Percentiles rank a stretch among this genome's conserved stretches.
Evolutionary conservation across 2,888 invertebrate species (phyloP).

Genomic region (Coecobrya sp.): DNA sequence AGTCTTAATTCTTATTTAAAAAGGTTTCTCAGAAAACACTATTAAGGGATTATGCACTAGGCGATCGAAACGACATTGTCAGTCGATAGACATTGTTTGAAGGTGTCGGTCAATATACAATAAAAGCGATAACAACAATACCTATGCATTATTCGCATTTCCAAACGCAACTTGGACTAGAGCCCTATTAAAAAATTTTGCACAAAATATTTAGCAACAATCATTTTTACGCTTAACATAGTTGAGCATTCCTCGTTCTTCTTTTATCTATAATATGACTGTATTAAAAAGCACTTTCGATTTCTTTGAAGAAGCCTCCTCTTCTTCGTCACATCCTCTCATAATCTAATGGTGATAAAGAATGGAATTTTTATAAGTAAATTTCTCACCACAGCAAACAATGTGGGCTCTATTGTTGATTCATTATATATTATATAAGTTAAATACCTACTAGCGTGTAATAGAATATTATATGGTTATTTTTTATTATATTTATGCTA

Average conservation of each 20-base stretch:
- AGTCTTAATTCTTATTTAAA: neutral
- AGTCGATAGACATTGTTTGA: conserved; percentile 13
- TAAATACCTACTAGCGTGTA: neutral
- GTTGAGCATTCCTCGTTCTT: neutral
- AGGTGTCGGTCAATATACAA: conserved; percentile 51
- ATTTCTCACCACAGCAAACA: conserved; percentile 53
- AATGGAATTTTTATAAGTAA: conserved; percentile 69
- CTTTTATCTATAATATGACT: neutral
- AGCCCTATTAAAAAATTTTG: neutral
- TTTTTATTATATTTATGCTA: neutral
- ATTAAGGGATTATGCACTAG: neutral
- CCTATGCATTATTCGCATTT: neutral
- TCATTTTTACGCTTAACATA: neutral
- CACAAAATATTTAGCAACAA: neutral
- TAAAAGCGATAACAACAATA: neutral
- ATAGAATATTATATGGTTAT: neutral
- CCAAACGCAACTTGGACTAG: neutral
- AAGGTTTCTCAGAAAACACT: neutral
- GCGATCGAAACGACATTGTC: neutral
- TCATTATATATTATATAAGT: conserved; percentile 14
- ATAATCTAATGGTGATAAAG: conserved; percentile 41
- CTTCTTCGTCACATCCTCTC: conserved; percentile 42
- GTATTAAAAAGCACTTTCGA: conserved; percentile 64
- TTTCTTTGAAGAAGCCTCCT: conserved; percentile 60
- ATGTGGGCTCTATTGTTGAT: neutral